phyloP scores from a whole-genome alignment of 2,113 vertebrate genomes.

The Hippotragus niger region DNA sequence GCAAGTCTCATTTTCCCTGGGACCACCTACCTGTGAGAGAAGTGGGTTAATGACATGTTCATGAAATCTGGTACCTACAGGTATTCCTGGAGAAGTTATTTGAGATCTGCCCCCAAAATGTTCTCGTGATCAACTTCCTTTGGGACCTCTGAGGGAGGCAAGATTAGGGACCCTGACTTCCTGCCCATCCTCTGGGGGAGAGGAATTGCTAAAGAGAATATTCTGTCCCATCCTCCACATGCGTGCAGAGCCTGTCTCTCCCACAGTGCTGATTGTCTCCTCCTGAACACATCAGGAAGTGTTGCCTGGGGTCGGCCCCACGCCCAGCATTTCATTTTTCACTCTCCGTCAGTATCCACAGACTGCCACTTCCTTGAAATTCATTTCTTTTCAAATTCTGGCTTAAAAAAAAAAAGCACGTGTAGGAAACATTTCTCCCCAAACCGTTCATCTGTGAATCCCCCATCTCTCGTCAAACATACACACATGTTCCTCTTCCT shows the following conservation, averaged over 20 bases:
- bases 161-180: not conserved
- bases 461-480: not conserved
- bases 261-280: not conserved
- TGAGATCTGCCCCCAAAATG: not conserved
- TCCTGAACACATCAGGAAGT: not conserved
- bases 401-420: not conserved
- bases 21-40: not conserved
- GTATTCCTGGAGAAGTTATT: not conserved
- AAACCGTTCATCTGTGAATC: not conserved
- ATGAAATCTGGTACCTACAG: not conserved
- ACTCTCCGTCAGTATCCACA: not conserved
- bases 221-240: not conserved
- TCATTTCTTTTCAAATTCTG: not conserved
- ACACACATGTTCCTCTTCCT: not conserved
- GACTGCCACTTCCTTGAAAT: not conserved
- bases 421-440: not conserved
- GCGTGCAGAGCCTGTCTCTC: not conserved
- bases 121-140: not conserved
- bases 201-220: no score
- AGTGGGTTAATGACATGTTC: not conserved
- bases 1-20: not conserved
- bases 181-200: not conserved
- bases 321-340: no score
- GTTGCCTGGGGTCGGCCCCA: accelerated
- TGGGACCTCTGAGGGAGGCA: not conserved